These are phyloP conservation scores for Pheosia gnoma DNA, from an alignment of 2,888 invertebrate species.

Conservation along the genomic window DNA sequence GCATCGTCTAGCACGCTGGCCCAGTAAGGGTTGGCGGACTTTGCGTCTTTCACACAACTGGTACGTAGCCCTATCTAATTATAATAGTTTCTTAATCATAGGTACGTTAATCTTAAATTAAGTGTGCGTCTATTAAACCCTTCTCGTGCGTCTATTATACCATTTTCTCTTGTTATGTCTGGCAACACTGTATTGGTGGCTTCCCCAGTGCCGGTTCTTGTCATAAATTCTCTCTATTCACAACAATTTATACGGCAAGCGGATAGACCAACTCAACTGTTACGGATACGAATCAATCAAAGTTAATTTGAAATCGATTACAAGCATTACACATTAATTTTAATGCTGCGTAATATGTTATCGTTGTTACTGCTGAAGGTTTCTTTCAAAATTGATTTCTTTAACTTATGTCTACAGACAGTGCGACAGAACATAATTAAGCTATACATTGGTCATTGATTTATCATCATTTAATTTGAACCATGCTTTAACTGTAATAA, in stretches of 20 bases:
- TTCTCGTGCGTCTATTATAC: background rate
- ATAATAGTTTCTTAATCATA: too few relatives aligned
- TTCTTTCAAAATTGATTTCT: background rate
- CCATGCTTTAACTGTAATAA: constrained; percentile 34
- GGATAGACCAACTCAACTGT: constrained; percentile 36
- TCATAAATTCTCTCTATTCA: constrained; percentile 24
- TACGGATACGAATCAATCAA: constrained; percentile 28
- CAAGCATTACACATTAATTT: constrained; percentile 19
- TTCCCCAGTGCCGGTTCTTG: background rate
- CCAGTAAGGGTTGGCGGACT: too few relatives aligned
- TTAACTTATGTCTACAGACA: background rate
- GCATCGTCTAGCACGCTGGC: too few relatives aligned
- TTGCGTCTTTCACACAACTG: too few relatives aligned
- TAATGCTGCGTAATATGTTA: constrained; percentile 8
- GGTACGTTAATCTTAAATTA: too few relatives aligned
- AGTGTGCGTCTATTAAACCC: background rate
- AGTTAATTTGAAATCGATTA: constrained; percentile 34
- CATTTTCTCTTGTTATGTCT: background rate
- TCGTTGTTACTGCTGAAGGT: background rate
- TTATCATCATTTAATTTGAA: constrained; percentile 31
- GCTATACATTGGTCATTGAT: constrained; percentile 15
- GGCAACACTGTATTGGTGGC: background rate
- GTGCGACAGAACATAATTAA: constrained; percentile 1
- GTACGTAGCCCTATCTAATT: too few relatives aligned
- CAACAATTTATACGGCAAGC: constrained; percentile 44